A percentile compares a stretch with the other conserved stretches of the same genome.
phyloP scores from a whole-genome alignment of 2,797 vertebrate genomes.

The Fistularia commersonii region DNA sequence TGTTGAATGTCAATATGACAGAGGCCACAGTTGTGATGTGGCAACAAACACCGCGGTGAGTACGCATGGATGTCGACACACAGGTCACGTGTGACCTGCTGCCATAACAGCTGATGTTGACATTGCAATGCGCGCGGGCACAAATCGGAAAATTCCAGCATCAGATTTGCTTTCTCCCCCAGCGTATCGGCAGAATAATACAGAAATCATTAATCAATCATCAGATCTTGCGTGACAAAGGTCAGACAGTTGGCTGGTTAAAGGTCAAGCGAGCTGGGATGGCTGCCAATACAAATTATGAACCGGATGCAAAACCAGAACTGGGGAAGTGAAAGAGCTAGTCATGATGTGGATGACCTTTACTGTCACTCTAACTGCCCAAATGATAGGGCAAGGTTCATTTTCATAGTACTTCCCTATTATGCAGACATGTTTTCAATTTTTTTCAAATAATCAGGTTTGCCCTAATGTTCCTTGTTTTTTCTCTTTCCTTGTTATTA shows the following conservation, averaged over 20 bases:
- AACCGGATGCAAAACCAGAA: background rate
- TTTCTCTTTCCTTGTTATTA: too few relatives aligned
- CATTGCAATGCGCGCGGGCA: constrained; percentile 9
- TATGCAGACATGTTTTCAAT: too few relatives aligned
- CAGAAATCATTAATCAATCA: constrained; percentile 1
- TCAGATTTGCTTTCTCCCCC: background rate
- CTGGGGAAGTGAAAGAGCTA: background rate
- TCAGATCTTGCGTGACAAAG: constrained; percentile 2
- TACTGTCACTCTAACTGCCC: too few relatives aligned
- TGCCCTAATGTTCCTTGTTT: too few relatives aligned
- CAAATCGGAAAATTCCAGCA: constrained; percentile 18
- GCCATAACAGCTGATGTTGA: constrained; percentile 40
- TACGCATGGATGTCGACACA: constrained; percentile 18
- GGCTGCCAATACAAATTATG: constrained; percentile 1
- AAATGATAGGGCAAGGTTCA: background rate
- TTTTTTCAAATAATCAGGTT: too few relatives aligned
- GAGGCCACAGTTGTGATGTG: constrained; percentile 52
- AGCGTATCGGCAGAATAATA: background rate
- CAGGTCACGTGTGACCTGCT: constrained; percentile 15
- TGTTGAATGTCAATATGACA: constrained; percentile 68
- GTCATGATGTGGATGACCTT: constrained; percentile 5
- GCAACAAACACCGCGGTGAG: constrained; percentile 58
- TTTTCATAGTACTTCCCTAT: background rate
- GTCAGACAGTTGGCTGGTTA: constrained; percentile 6
- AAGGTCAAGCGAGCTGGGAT: constrained; percentile 2